Conservation (phyloP, 1,140 invertebrate species). For the Melanaphis sacchari region DNA sequence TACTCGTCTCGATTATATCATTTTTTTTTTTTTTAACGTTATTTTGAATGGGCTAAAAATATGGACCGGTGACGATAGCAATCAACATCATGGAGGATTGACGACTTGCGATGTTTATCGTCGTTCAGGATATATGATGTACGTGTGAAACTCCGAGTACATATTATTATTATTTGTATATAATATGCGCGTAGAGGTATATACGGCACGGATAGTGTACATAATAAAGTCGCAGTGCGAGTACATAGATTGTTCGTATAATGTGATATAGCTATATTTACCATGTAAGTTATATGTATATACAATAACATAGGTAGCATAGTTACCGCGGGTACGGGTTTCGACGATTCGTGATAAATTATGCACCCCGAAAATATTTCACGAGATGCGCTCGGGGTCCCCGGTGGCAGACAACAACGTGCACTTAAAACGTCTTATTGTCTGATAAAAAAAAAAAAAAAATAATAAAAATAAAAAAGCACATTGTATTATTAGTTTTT, state of each 20-base stretch:
- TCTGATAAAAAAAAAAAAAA: background rate
- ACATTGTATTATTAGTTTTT: background rate
- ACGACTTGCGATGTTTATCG: background rate
- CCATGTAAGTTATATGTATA: background rate
- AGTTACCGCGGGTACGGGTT: background rate
- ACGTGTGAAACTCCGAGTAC: background rate
- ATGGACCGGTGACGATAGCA: background rate
- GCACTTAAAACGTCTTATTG: background rate
- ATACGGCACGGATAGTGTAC: no score
- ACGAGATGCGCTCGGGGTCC: background rate
- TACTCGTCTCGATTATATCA: background rate
- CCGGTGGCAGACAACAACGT: background rate
- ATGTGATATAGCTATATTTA: background rate
- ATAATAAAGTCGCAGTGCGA: background rate
- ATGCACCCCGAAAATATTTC: slow-evolving; percentile 5
- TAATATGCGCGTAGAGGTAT: background rate
- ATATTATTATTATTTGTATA: background rate
- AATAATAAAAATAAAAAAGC: background rate
- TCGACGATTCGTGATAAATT: background rate
- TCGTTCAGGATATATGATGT: background rate
- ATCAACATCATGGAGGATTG: background rate
- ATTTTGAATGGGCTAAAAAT: background rate
- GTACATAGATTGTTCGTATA: no score
- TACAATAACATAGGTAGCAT: background rate
- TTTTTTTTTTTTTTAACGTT: background rate